Evolutionary conservation across 2,888 invertebrate species (phyloP), one percentile per base, ranked within the genome.

Genomic region (Tethea ocularis): DNA sequence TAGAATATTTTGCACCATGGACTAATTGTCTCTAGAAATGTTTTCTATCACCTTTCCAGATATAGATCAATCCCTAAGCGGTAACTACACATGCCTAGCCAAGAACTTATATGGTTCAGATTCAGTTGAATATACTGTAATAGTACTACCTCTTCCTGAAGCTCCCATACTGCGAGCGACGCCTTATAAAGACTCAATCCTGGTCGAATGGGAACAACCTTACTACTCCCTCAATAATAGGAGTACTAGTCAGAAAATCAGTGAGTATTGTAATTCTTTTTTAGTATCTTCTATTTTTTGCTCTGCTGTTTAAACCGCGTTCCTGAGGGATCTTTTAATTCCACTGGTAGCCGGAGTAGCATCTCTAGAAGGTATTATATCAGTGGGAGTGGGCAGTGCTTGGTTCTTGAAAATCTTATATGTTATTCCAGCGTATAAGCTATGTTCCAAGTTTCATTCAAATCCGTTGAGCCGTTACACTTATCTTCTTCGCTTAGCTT

Each of bases 31-130:
- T 6, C 36, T 3, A 5, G 20, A 54, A 57, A 46, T 24, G n/a
- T 58, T 36, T 3, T 23, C 11, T 53, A 41, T 61, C 61, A 5
- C 8, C 41, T 29, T 77, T 79, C 7, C 84, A 92, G 92, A 92
- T 58, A 92, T 92, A 67, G 92, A 92, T 64, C 91, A 90, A 67
- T 91, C 96, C 6, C 89, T 96, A 23, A 95, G 96, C 65, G 97
- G 97, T 46, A 97, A 97, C 93, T 97, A 96, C 88, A 96, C 96
- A 0, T 97, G 97, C 78, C 93, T 96, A 13, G 96, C 96, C 10
- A 96, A 96, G 82, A 98, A 98, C 86, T 93, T 96, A 17, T 97
- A 96, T 80, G 98, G 98, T 0, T 96, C 95, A 26, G 98, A 98
- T 82, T 96, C 96, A 54, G 96, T 98, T 59, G 95, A 96, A 59